Percentiles rank a stretch among this genome's conserved stretches.
phyloP scores from a whole-genome alignment of 2,888 invertebrate species.

The Maniola hyperantus region DNA sequence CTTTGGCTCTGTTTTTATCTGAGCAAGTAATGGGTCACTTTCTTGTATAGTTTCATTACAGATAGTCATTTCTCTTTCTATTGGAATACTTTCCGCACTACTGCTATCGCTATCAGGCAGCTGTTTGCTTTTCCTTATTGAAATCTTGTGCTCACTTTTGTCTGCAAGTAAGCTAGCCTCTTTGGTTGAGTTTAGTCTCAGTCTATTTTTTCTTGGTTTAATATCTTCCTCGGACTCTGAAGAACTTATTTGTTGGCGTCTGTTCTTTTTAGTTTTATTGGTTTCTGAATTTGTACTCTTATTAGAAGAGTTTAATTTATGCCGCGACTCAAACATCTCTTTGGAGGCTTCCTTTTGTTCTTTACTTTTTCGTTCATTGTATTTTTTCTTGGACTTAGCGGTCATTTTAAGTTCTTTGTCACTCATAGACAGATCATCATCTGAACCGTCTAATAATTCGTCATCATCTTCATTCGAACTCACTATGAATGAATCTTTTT shows the following conservation, averaged over 20 bases:
- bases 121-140: conserved; percentile 49
- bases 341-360: conserved; percentile 72
- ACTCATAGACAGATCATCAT: conserved; percentile 70
- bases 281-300: conserved; percentile 39
- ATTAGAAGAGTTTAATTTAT: conserved; percentile 54
- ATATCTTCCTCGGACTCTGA: conserved; percentile 57
- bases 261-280: conserved; percentile 48
- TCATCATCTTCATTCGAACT: conserved; percentile 75
- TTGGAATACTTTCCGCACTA: conserved; percentile 48
- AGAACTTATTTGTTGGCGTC: conserved; percentile 53
- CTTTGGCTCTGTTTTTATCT: conserved; percentile 63
- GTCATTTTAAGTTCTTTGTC: conserved; percentile 73
- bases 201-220: conserved; percentile 55
- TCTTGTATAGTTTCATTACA: conserved; percentile 47
- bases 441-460: conserved; percentile 69
- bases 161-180: conserved; percentile 28
- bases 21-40: conserved; percentile 57
- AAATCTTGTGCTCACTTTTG: conserved; percentile 21
- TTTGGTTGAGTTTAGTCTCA: conserved; percentile 62
- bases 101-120: conserved; percentile 56
- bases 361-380: conserved; percentile 65
- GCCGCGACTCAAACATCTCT: conserved; percentile 74
- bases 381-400: conserved; percentile 70
- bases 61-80: conserved; percentile 67
- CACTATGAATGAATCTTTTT: conserved; percentile 81